phyloP scores from a whole-genome alignment of 2,113 vertebrate species.

The Amphilophus citrinellus region DNA sequence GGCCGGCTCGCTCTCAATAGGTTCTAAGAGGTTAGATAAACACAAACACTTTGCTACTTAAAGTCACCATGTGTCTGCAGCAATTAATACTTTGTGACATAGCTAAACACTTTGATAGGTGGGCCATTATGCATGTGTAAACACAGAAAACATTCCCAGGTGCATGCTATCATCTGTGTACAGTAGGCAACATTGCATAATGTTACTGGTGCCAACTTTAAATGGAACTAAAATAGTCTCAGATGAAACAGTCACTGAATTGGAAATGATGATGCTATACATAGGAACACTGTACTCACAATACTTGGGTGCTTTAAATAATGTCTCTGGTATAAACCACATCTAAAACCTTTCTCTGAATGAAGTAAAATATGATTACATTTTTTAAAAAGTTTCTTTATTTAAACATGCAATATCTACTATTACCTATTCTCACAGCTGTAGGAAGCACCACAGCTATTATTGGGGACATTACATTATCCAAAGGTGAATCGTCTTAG shows the following conservation, averaged over 20 bases:
- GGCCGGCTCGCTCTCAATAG: background rate
- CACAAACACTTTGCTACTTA: constrained; percentile 23
- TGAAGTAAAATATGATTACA: background rate
- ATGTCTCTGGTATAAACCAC: background rate
- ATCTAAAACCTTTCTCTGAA: background rate
- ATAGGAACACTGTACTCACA: background rate
- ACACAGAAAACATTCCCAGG: constrained; percentile 29
- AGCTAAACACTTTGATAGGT: constrained; percentile 28
- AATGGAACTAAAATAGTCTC: background rate
- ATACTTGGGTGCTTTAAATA: background rate
- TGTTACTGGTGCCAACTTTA: constrained; percentile 3
- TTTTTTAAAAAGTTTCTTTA: background rate
- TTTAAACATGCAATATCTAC: background rate
- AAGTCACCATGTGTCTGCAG: constrained; percentile 2
- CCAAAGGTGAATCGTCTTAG: background rate
- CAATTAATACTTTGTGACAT: constrained; percentile 30
- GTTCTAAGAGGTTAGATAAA: constrained; percentile 19
- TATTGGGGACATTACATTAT: background rate
- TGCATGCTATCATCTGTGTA: constrained; percentile 6
- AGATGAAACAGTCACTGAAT: background rate
- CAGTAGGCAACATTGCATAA: background rate
- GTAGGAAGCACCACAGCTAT: background rate
- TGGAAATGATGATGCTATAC: background rate
- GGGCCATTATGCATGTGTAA: background rate
- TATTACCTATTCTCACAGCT: background rate